Conservation (phyloP, 1,140 invertebrate species). For the Penaeus japonicus region DNA sequence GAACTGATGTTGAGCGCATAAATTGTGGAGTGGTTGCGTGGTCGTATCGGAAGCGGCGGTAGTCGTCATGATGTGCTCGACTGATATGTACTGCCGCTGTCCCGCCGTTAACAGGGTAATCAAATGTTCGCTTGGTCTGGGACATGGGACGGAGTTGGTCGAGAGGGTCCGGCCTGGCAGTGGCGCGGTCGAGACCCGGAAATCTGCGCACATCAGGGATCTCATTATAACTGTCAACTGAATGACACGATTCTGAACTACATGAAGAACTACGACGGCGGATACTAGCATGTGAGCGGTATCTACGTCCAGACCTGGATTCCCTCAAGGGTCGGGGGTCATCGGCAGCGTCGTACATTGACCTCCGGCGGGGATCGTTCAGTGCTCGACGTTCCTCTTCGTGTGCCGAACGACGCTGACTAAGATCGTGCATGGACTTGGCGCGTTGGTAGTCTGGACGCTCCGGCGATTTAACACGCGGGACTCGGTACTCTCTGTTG, state of each 20-base stretch:
- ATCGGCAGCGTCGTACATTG: constrained; percentile 51
- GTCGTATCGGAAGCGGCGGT: constrained; percentile 48
- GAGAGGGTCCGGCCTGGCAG: constrained; percentile 53
- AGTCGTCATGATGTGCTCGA: constrained; percentile 52
- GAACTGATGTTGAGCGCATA: constrained; percentile 32
- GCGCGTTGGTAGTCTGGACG: constrained; percentile 52
- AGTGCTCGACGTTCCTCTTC: constrained; percentile 8
- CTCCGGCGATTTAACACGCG: constrained; percentile 39
- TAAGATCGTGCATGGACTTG: constrained; percentile 57
- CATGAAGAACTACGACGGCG: constrained; percentile 38
- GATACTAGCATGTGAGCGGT: constrained; percentile 43
- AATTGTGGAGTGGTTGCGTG: constrained; percentile 43
- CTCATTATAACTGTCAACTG: constrained; percentile 39
- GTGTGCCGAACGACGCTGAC: constrained; percentile 19
- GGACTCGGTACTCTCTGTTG: constrained; percentile 32
- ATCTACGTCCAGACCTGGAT: constrained; percentile 3
- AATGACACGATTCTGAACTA: constrained; percentile 38
- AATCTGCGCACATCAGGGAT: constrained; percentile 47
- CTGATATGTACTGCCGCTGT: constrained; percentile 51
- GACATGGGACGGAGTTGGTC: background rate
- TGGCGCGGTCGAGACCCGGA: constrained; percentile 53
- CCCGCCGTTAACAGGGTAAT: constrained; percentile 57
- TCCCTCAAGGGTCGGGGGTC: constrained; percentile 23
- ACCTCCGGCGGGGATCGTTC: constrained; percentile 49
- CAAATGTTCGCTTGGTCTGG: constrained; percentile 43